Evolutionary conservation across 2,888 invertebrate species (phyloP).

Genomic region (Mermis nigrescens): DNA sequence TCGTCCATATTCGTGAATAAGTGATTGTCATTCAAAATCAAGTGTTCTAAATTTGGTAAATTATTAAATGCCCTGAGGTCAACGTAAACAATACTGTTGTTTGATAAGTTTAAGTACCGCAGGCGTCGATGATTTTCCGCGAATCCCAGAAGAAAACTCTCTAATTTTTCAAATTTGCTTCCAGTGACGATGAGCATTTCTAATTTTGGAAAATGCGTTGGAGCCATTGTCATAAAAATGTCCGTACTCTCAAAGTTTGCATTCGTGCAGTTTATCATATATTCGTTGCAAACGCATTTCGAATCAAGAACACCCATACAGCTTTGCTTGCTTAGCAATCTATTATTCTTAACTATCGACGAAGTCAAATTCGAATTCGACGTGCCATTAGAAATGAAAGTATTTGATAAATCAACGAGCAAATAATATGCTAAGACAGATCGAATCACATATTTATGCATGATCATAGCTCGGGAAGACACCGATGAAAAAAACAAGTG

Average conservation of each 20-base stretch:
- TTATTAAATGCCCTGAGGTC: conserved; percentile 23
- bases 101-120: conserved; percentile 25
- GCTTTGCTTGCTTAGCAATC: no score
- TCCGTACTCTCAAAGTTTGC: conserved; percentile 30
- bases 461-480: no score
- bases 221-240: conserved; percentile 22
- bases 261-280: conserved; percentile 23
- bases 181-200: conserved; percentile 28
- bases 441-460: no score
- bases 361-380: no score
- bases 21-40: conserved; percentile 19
- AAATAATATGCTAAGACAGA: no score
- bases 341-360: no score
- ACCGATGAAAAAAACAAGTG: no score
- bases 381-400: no score
- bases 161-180: conserved; percentile 29
- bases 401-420: no score
- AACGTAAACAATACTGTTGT: conserved; percentile 30
- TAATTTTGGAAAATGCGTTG: conserved; percentile 12
- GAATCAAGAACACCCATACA: not conserved
- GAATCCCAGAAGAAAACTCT: conserved; percentile 25
- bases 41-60: conserved; percentile 23
- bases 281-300: not conserved
- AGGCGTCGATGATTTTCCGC: conserved; percentile 19
- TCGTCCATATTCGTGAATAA: not conserved